Percentiles rank a stretch among this genome's conserved stretches.
Conservation (phyloP, 1,140 invertebrate species). For the Diuraphis noxia region DNA sequence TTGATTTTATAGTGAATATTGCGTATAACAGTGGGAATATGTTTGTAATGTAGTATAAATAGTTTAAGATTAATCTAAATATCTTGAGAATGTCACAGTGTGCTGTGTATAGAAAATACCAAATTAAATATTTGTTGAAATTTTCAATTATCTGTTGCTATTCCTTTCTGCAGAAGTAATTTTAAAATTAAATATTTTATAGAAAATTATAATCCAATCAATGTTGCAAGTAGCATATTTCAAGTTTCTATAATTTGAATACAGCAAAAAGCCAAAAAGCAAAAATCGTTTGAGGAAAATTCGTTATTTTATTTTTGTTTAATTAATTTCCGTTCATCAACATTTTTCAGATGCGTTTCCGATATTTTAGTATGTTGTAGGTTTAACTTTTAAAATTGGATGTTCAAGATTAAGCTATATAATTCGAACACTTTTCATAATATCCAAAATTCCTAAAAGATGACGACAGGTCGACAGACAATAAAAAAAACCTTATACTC, state of each 20-base stretch:
- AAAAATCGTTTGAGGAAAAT: neutral
- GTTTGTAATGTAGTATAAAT: neutral
- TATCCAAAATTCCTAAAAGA: no score
- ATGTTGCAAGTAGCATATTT: no score
- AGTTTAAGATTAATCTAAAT: neutral
- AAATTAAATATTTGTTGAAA: no score
- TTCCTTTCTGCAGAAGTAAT: no score
- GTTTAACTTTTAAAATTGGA: neutral
- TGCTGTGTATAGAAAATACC: no score
- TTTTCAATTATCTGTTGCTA: no score
- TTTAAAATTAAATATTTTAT: no score
- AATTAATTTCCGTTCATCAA: neutral
- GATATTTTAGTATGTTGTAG: neutral
- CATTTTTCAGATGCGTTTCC: neutral
- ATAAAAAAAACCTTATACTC: no score
- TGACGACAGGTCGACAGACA: neutral
- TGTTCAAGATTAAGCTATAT: neutral
- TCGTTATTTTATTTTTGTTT: neutral
- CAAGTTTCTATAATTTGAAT: no score
- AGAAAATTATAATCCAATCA: no score
- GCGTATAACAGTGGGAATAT: neutral
- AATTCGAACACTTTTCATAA: no score
- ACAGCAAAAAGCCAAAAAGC: neutral
- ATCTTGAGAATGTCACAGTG: neutral
- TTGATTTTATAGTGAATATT: neutral